Conservation (phyloP, 2,797 vertebrate species). For the Hipposideros larvatus region DNA sequence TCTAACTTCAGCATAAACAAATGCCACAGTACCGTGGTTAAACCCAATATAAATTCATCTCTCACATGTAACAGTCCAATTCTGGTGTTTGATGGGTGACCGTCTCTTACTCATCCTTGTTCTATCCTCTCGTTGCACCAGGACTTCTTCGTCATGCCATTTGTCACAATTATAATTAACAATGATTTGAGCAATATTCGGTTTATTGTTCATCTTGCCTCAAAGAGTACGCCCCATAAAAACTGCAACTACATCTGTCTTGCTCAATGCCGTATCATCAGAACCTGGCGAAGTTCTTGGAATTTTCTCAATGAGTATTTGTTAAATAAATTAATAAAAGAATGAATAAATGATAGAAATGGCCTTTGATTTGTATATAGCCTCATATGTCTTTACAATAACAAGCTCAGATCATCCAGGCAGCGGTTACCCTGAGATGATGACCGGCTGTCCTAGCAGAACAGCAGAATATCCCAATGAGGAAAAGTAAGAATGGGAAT, state of each 20-base stretch:
- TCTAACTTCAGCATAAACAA: constrained; percentile 41
- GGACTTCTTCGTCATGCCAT: not conserved
- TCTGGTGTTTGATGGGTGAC: not conserved
- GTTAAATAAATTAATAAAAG: constrained; percentile 14
- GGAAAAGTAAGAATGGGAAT: not conserved
- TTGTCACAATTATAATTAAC: not conserved
- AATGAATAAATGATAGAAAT: not conserved
- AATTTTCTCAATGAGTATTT: not conserved
- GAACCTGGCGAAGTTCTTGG: not conserved
- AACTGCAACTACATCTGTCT: not conserved
- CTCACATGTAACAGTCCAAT: not conserved
- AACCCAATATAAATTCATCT: not conserved
- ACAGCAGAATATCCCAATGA: not conserved
- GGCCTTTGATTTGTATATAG: not conserved
- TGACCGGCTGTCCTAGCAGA: not conserved
- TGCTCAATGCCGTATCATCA: not conserved
- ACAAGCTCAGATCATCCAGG: not conserved
- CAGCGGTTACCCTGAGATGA: not conserved
- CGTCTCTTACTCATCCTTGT: constrained; percentile 5
- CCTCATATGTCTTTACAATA: not conserved
- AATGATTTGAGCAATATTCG: constrained; percentile 25
- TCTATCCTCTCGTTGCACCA: not conserved
- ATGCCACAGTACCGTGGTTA: not conserved
- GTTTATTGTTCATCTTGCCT: not conserved
- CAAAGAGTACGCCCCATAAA: not conserved